Percentiles rank a stretch among this genome's conserved stretches.
Conservation (phyloP, 2,888 invertebrate genomes). For the Chirona hameri region DNA sequence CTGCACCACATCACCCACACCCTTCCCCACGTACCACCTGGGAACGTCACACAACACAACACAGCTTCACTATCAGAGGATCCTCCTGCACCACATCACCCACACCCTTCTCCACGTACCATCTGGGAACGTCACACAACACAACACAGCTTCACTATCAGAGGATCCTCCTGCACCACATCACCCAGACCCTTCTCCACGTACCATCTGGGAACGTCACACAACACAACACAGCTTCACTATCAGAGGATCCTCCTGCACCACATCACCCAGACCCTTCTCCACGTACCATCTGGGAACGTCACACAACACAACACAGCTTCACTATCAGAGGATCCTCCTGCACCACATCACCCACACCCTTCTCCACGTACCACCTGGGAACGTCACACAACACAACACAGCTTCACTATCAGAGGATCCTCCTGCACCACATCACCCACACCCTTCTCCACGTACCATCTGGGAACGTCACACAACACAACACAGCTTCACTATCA, state of each 20-base stretch:
- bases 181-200: constrained; percentile 51
- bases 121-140: too few relatives aligned
- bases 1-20: constrained; percentile 49
- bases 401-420: constrained; percentile 64
- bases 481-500: constrained; percentile 66
- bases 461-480: too few relatives aligned
- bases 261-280: constrained; percentile 50
- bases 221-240: too few relatives aligned
- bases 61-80: constrained; percentile 64
- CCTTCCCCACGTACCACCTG: constrained; percentile 57
- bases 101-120: constrained; percentile 55
- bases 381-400: too few relatives aligned
- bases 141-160: constrained; percentile 66
- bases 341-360: constrained; percentile 49
- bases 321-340: constrained; percentile 61
- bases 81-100: constrained; percentile 48
- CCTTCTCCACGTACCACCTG: constrained; percentile 57
- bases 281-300: constrained; percentile 57
- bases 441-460: constrained; percentile 55
- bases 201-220: constrained; percentile 59
- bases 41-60: too few relatives aligned
- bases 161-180: constrained; percentile 52
- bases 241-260: constrained; percentile 56
- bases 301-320: too few relatives aligned
- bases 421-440: constrained; percentile 48